Base-by-base conservation (phyloP, 2,888 invertebrate genomes). In the Morpho deidamia region DNA sequence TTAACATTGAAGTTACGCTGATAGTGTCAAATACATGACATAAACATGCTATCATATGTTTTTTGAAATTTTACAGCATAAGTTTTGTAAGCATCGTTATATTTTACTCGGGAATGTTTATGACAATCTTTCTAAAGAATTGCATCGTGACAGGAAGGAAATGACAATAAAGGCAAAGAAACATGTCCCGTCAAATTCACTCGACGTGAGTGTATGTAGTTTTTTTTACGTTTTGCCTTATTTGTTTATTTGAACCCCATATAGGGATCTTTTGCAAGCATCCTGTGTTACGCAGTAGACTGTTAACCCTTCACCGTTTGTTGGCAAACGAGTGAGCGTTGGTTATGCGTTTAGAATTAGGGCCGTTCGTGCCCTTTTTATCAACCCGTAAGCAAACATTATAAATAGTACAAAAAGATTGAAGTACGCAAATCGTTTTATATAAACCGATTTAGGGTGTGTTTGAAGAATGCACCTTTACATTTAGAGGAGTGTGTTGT, bases 291-390 rank as follows among this genome's bases (percentile, higher is more conserved):
- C 72, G 75, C 83, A 83, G 72, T 72, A 82, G 84, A 83, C 83
- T 84, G 85, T 81, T 83, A 83, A 84, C 84, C 81, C 85, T 83
- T 78, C 74, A 69, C 63, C 74, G 78, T 83, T 80, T 81, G 78
- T 79, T 76, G 68, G 75, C 74, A 78, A 75, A 78, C 72, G 49
- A 63, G 69, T 69, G 70, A 67, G 64, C 70, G 70, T 68, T 67
- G 66, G 65, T 64, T 70, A 69, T 66, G 61, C 72, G 70, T 69
- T 74, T 69, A 70, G 75, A 79, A 77, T 76, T 75, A 75, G 72
- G 74, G 62, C 65, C 62, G 70, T 71, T 74, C 64, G 67, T 69
- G 65, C 69, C 56, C 69, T 70, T 76, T 23, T 72, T 72, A 73
- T 72, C 70, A 71, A 75, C 72, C 72, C 74, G 69, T 69, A 57